These are phyloP conservation scores for Natrix natrix DNA, from an alignment of 2,797 vertebrate species.

Conservation along the genomic window DNA sequence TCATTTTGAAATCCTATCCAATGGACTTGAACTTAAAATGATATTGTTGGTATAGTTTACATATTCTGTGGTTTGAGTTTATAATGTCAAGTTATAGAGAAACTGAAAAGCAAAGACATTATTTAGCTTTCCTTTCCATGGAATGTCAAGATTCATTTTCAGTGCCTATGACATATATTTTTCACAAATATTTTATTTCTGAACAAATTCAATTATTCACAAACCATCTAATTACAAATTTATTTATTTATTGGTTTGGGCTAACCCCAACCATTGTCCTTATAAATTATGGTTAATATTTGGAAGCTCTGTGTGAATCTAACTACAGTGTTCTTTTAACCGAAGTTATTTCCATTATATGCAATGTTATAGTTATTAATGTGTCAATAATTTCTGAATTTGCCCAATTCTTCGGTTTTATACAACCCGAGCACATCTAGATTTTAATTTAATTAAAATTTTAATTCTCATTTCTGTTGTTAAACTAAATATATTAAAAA, in stretches of 20 bases:
- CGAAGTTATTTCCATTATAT: slow-evolving; percentile 13
- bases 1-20: not conserved
- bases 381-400: not conserved
- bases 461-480: not conserved
- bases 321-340: not conserved
- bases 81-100: not conserved
- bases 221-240: not conserved
- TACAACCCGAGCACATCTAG: not conserved
- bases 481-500: not conserved
- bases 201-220: not conserved
- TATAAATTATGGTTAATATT: not conserved
- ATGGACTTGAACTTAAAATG: not conserved
- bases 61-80: not conserved
- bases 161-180: slow-evolving; percentile 17
- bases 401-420: not conserved
- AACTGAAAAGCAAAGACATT: not conserved
- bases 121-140: slow-evolving; percentile 20
- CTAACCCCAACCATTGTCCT: not conserved
- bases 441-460: too few relatives aligned
- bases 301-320: not conserved
- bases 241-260: not conserved
- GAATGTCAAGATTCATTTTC: slow-evolving; percentile 7
- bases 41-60: not conserved
- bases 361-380: slow-evolving; percentile 1
- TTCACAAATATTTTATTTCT: not conserved